Percentiles rank a stretch among this genome's conserved stretches.
phyloP scores from a whole-genome alignment of 2,888 invertebrate genomes.

The Drosophila nr. perissopoda region DNA sequence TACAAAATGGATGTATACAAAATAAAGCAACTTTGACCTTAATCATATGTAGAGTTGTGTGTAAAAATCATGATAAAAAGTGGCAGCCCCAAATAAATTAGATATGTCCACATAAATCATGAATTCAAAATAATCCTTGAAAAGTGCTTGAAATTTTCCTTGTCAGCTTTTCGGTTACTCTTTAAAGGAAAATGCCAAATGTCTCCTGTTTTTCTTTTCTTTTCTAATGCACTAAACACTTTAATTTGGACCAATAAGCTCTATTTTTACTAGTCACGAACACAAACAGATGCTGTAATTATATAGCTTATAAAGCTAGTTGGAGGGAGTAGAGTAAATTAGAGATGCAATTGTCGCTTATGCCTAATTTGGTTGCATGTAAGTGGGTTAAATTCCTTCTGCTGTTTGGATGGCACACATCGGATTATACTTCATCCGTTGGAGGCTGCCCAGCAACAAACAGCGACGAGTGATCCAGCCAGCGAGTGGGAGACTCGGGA shows the following conservation, averaged over 20 bases:
- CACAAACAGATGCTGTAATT: conserved; percentile 12
- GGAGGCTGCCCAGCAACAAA: no score
- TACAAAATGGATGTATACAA: no score
- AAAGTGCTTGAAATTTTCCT: background rate
- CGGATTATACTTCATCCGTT: no score
- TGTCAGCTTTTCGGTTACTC: background rate
- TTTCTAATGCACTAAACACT: background rate
- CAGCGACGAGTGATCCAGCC: no score
- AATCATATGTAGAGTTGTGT: no score
- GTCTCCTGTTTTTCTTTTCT: no score
- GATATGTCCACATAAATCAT: no score
- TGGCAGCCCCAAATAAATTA: no score
- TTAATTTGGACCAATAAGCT: background rate
- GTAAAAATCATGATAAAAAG: no score
- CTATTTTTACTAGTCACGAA: background rate
- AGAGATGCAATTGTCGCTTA: conserved; percentile 1
- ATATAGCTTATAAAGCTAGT: conserved; percentile 11
- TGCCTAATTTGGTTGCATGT: conserved; percentile 18
- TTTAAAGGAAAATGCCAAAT: background rate
- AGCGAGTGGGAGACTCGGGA: no score
- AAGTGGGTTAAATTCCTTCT: conserved; percentile 4
- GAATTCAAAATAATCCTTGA: background rate
- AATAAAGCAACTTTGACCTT: no score
- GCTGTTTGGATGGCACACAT: no score
- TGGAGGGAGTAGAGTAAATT: conserved; percentile 16